These are phyloP conservation scores for Trilocha varians DNA, from an alignment of 2,888 invertebrate genomes.

Conservation along the genomic window DNA sequence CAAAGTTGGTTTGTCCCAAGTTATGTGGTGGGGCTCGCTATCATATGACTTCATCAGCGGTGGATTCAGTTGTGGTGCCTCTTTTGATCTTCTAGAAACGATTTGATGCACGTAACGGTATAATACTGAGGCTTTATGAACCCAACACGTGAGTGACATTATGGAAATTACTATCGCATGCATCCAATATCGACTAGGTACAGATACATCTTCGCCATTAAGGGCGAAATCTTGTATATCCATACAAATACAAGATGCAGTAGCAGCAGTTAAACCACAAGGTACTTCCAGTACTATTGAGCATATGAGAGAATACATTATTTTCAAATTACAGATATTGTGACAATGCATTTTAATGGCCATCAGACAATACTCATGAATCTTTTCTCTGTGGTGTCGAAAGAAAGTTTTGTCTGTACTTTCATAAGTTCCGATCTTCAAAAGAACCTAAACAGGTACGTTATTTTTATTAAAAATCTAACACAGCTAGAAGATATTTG, in stretches of 20 bases:
- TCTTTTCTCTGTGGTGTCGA: slow-evolving; percentile 52
- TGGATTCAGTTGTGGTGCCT: slow-evolving; percentile 77
- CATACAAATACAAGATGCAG: slow-evolving; percentile 73
- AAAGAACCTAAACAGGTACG: slow-evolving; percentile 36
- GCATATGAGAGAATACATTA: slow-evolving; percentile 68
- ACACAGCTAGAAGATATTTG: neutral
- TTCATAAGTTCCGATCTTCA: slow-evolving; percentile 46
- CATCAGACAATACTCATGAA: slow-evolving; percentile 48
- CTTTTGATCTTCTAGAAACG: slow-evolving; percentile 69
- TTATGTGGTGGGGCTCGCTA: slow-evolving; percentile 68
- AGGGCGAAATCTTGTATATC: slow-evolving; percentile 73
- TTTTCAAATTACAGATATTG: slow-evolving; percentile 64
- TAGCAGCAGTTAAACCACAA: slow-evolving; percentile 74
- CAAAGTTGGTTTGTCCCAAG: slow-evolving; percentile 75
- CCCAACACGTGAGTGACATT: slow-evolving; percentile 76
- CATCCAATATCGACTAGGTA: slow-evolving; percentile 59
- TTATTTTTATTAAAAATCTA: neutral
- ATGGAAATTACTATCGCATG: slow-evolving; percentile 75
- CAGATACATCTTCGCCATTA: slow-evolving; percentile 36
- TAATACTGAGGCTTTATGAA: slow-evolving; percentile 71
- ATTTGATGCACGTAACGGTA: slow-evolving; percentile 74
- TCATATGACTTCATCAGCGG: slow-evolving; percentile 69
- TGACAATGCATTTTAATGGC: slow-evolving; percentile 59
- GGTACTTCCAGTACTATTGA: slow-evolving; percentile 73
- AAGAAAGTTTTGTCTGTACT: slow-evolving; percentile 66